phyloP scores from a whole-genome alignment of 2,888 invertebrate genomes.

The Acleris emargana region DNA sequence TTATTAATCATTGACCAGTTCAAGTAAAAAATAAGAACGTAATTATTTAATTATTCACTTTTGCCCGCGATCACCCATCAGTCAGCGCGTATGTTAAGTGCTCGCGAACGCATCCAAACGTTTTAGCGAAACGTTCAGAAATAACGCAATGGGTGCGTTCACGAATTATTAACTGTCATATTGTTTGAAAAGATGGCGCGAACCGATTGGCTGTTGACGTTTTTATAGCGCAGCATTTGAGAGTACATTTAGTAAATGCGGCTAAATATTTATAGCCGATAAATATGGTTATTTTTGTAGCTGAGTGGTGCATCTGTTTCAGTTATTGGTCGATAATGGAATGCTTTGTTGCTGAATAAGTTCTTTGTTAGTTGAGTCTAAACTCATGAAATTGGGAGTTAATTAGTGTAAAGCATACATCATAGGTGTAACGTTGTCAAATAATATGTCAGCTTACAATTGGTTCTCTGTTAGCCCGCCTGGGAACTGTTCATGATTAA shows the following conservation, averaged over 20 bases:
- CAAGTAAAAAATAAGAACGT: too few species aligned
- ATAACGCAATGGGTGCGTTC: slow-evolving; percentile 45
- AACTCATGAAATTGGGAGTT: too few species aligned
- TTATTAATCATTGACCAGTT: too few species aligned
- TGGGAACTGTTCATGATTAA: too few species aligned
- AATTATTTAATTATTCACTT: slow-evolving; percentile 42
- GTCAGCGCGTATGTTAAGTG: slow-evolving; percentile 67
- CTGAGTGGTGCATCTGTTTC: slow-evolving; percentile 45
- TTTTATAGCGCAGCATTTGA: slow-evolving; percentile 72
- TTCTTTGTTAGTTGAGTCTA: too few species aligned
- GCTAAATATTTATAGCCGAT: slow-evolving; percentile 78
- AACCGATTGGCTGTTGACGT: slow-evolving; percentile 71
- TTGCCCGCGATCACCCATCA: slow-evolving; percentile 56
- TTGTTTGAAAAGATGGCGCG: slow-evolving; percentile 64
- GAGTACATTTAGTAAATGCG: slow-evolving; percentile 80
- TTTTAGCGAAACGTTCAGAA: slow-evolving; percentile 59
- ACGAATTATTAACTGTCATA: slow-evolving; percentile 58
- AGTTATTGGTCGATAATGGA: slow-evolving; percentile 31
- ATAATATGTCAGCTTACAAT: too few species aligned
- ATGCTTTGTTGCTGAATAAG: neutral
- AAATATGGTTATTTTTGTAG: slow-evolving; percentile 66
- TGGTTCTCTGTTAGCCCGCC: too few species aligned
- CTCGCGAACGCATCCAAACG: slow-evolving; percentile 50
- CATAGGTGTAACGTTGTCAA: too few species aligned
- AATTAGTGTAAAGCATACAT: too few species aligned